Evolutionary conservation across 2,113 vertebrate genomes (phyloP).

Genomic region (Tor tambroides): DNA sequence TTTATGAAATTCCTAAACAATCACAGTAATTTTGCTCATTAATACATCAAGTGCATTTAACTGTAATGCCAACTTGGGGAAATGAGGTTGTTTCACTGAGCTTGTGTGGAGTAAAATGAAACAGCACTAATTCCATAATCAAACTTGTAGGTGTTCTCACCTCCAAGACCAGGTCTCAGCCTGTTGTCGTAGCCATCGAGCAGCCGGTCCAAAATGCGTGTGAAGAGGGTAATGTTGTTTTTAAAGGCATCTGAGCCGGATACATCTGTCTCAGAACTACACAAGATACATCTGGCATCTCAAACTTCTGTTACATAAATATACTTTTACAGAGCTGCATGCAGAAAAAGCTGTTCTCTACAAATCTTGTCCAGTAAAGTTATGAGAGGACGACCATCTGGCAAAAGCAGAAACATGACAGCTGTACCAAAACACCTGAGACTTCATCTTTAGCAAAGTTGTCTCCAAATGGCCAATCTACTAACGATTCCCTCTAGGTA

Average conservation of each 20-base stretch:
- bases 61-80: not conserved
- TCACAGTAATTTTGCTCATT: not conserved
- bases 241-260: slow-evolving; percentile 79
- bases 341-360: not conserved
- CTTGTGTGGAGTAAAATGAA: too few relatives aligned
- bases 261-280: slow-evolving; percentile 65
- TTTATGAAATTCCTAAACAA: not conserved
- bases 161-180: slow-evolving; percentile 82
- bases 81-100: too few relatives aligned
- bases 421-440: not conserved
- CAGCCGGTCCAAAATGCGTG: slow-evolving; percentile 88
- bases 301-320: slow-evolving; percentile 14
- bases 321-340: not conserved
- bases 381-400: not conserved
- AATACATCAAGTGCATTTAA: too few relatives aligned
- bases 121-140: not conserved
- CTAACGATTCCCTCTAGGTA: not conserved
- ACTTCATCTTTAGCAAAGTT: not conserved
- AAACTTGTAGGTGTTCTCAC: slow-evolving; percentile 57
- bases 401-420: slow-evolving; percentile 1
- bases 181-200: slow-evolving; percentile 93
- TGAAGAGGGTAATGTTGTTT: slow-evolving; percentile 92
- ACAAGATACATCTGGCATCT: slow-evolving; percentile 27
- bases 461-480: not conserved
- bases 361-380: not conserved